These are phyloP conservation scores for Trachelus tabidus DNA, from an alignment of 2,888 invertebrate genomes.

Conservation along the genomic window DNA sequence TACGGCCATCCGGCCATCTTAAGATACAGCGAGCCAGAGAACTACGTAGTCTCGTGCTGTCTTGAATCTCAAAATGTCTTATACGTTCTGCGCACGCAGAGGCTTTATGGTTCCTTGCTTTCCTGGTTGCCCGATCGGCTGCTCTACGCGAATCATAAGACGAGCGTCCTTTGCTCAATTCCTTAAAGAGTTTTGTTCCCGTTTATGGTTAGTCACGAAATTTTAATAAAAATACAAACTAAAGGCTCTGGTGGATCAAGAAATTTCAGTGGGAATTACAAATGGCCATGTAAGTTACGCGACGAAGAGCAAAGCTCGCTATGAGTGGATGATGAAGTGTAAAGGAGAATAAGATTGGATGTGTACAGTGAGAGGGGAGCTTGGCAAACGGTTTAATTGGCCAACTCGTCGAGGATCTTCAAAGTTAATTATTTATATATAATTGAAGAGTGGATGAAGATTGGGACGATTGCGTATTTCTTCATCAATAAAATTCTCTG, in stretches of 20 bases:
- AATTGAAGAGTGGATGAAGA: conserved; percentile 46
- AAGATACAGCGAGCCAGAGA: not conserved
- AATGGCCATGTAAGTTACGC: not conserved
- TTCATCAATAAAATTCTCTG: conserved; percentile 50
- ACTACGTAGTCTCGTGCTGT: not conserved
- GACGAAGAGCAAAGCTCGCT: too few relatives aligned
- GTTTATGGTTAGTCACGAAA: not conserved
- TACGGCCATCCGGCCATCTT: not conserved
- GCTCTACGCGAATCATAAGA: not conserved
- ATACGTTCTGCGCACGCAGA: not conserved
- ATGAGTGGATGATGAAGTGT: not conserved
- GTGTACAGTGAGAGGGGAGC: not conserved
- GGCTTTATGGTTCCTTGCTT: not conserved
- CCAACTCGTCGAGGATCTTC: conserved; percentile 10
- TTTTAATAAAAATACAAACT: not conserved
- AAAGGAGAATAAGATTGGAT: not conserved
- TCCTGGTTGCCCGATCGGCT: not conserved
- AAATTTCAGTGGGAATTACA: not conserved
- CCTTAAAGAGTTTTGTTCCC: not conserved
- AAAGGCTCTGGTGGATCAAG: not conserved
- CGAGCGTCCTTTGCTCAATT: not conserved
- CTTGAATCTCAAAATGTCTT: not conserved
- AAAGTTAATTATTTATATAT: conserved; percentile 49
- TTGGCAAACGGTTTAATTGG: conserved; percentile 15
- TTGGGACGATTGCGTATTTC: conserved; percentile 47